A percentile compares a stretch with the other conserved stretches of the same genome.
These are phyloP conservation scores for Silurus lanzhouensis DNA, from an alignment of 2,797 vertebrate genomes.

Conservation along the genomic window DNA sequence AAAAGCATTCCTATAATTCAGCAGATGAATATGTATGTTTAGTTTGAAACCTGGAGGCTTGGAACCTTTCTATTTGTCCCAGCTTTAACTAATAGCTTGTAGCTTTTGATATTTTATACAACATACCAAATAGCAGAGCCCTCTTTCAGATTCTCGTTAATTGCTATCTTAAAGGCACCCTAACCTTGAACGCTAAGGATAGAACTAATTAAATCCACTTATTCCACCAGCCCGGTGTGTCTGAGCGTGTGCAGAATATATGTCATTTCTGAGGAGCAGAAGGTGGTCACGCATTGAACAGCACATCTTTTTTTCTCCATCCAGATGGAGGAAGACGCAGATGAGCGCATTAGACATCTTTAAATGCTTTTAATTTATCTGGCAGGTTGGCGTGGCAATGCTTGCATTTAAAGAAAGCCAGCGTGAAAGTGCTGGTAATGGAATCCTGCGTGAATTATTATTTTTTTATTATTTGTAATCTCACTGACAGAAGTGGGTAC, in stretches of 20 bases:
- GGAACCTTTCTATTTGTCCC: background rate
- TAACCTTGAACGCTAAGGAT: conserved; percentile 60
- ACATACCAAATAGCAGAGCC: background rate
- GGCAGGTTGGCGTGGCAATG: conserved; percentile 18
- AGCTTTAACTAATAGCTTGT: conserved; percentile 27
- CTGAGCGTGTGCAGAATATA: conserved; percentile 43
- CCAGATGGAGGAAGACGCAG: conserved; percentile 39
- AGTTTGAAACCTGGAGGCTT: conserved; percentile 18
- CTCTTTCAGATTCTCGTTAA: conserved; percentile 35
- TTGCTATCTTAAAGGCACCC: conserved; percentile 50
- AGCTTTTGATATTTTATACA: conserved; percentile 10
- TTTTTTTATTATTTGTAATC: conserved; percentile 30
- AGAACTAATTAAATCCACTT: conserved; percentile 60
- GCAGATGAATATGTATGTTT: background rate
- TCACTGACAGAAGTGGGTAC: conserved; percentile 16
- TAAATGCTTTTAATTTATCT: conserved; percentile 59
- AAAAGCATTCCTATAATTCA: background rate
- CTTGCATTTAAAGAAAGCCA: conserved; percentile 48
- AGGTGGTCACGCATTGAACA: conserved; percentile 56
- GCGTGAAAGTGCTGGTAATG: conserved; percentile 52
- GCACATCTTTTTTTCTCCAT: conserved; percentile 45
- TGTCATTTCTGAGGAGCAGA: conserved; percentile 59
- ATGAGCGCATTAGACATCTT: conserved; percentile 58
- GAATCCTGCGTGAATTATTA: conserved; percentile 23
- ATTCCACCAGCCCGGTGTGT: conserved; percentile 44